These are phyloP conservation scores for Drosophila novamexicana DNA, from an alignment of 1,140 invertebrate species.

Conservation along the genomic window DNA sequence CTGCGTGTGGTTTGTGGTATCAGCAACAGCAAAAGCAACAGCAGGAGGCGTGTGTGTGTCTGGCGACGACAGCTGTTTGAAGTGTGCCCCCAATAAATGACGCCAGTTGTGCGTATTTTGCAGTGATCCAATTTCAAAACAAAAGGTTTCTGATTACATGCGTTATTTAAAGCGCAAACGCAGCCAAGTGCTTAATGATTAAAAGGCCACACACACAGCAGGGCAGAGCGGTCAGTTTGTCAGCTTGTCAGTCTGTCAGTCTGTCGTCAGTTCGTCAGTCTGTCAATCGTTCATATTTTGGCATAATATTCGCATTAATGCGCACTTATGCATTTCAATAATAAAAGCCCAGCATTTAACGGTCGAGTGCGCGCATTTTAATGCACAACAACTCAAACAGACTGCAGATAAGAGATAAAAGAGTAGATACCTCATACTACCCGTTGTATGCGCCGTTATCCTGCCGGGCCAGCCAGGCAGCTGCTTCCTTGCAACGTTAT, in stretches of 20 bases:
- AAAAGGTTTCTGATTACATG: constrained; percentile 45
- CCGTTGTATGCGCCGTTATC: constrained; percentile 22
- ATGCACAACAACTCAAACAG: constrained; percentile 20
- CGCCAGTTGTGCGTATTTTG: constrained; percentile 32
- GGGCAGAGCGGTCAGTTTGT: too few species aligned
- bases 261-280: too few species aligned
- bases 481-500: constrained; percentile 23
- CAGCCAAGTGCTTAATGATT: constrained; percentile 43
- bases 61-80: constrained; percentile 10
- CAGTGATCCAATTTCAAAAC: constrained; percentile 41
- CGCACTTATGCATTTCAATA: constrained; percentile 17
- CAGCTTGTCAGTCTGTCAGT: not conserved
- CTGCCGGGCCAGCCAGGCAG: constrained; percentile 1
- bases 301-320: constrained; percentile 30
- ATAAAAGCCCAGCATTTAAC: constrained; percentile 28
- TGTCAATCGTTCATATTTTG: constrained; percentile 4
- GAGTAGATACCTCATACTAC: constrained; percentile 40
- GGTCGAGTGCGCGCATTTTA: constrained; percentile 32
- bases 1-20: constrained; percentile 25
- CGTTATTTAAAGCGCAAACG: constrained; percentile 40
- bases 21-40: not conserved
- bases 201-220: constrained; percentile 25
- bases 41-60: constrained; percentile 9
- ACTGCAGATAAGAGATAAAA: constrained; percentile 37
- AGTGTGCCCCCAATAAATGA: constrained; percentile 42